Evolutionary conservation across 2,797 vertebrate genomes (phyloP).

Genomic region (Tokudaia tokunoshimensis): DNA sequence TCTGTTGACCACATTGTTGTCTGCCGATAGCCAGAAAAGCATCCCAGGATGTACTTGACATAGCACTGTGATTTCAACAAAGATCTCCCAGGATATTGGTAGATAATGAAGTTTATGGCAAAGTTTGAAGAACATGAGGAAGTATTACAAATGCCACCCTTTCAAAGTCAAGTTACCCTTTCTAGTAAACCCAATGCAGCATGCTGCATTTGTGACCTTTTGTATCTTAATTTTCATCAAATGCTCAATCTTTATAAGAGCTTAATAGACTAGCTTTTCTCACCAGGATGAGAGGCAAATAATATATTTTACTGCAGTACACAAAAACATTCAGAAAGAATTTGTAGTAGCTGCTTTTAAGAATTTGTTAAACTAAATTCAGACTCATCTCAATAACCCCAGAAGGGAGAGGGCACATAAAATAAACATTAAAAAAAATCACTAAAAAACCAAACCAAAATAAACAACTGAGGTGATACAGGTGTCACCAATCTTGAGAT

Average conservation of each 20-base stretch:
- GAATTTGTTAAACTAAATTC: conserved; percentile 75
- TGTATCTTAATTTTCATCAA: not conserved
- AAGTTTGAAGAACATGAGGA: conserved; percentile 14
- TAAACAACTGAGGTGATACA: conserved; percentile 66
- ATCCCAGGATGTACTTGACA: not conserved
- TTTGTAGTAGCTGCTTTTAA: conserved; percentile 69
- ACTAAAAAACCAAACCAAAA: not conserved
- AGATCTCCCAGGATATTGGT: not conserved
- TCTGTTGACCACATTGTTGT: not conserved
- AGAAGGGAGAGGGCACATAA: conserved; percentile 66
- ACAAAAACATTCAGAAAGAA: conserved; percentile 74
- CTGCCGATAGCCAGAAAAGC: conserved; percentile 1
- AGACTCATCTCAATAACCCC: conserved; percentile 70
- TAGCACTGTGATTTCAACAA: not conserved
- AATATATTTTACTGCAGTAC: conserved; percentile 44
- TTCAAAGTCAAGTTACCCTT: conserved; percentile 35
- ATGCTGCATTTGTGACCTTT: not conserved
- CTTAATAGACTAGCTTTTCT: conserved; percentile 24
- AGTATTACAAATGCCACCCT: not conserved
- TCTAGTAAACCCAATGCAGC: not conserved
- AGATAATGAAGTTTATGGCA: not conserved
- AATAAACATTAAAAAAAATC: conserved; percentile 47
- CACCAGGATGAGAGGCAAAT: conserved; percentile 27
- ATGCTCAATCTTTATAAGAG: not conserved
- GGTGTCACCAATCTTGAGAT: conserved; percentile 62